These are phyloP conservation scores for Helicolenus hilgendorfi DNA, from an alignment of 2,797 vertebrate species.

Conservation along the genomic window DNA sequence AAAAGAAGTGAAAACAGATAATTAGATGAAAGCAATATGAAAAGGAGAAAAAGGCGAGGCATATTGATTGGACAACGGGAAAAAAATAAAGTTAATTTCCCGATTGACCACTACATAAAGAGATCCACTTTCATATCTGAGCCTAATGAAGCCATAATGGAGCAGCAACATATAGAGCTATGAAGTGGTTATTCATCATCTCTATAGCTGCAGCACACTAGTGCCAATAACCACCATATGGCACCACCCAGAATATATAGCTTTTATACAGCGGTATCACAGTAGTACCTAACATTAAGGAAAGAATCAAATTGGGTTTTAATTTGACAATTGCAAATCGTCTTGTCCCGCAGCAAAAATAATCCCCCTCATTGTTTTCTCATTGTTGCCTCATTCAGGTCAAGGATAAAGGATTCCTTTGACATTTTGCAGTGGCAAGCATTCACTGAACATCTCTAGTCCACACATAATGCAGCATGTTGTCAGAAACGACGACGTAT, in stretches of 20 bases:
- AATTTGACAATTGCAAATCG: constrained; percentile 44
- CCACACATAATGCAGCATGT: background rate
- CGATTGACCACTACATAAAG: constrained; percentile 43
- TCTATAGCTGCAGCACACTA: constrained; percentile 28
- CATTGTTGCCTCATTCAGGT: constrained; percentile 29
- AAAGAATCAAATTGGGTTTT: constrained; percentile 50
- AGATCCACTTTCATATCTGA: constrained; percentile 57
- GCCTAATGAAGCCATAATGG: constrained; percentile 64
- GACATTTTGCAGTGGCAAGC: constrained; percentile 20
- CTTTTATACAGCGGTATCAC: constrained; percentile 21
- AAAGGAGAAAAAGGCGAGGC: constrained; percentile 3
- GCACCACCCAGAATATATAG: constrained; percentile 34
- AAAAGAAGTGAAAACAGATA: constrained; percentile 38
- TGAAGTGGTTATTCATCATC: constrained; percentile 58
- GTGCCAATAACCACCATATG: constrained; percentile 50
- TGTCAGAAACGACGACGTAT: background rate
- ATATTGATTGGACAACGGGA: constrained; percentile 44
- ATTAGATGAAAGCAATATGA: constrained; percentile 45
- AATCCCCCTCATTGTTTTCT: constrained; percentile 21
- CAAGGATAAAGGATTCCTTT: constrained; percentile 18
- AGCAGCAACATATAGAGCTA: constrained; percentile 39
- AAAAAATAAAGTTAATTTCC: constrained; percentile 52
- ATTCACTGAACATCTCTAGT: background rate
- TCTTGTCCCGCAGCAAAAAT: constrained; percentile 18
- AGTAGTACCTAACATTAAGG: constrained; percentile 24